Base-by-base conservation (phyloP, 2,888 invertebrate genomes). In the Lithophane leautieri region DNA sequence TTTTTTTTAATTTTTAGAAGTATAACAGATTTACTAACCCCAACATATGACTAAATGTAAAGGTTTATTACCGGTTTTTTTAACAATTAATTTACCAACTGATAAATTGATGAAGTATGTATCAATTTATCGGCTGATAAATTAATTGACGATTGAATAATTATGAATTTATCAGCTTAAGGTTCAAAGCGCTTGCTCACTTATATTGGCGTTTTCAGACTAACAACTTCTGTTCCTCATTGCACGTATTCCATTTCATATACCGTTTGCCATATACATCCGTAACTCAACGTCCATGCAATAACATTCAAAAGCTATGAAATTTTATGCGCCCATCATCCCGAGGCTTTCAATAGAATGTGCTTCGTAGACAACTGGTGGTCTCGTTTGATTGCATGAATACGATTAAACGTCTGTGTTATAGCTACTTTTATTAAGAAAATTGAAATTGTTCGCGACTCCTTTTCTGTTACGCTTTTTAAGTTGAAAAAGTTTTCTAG, bases 281-380 rank as follows among this genome's bases (percentile, higher is more conserved):
- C 40, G 7, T n/a, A 58, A 52, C 50, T 71, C 60, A 52, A 52
- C 63, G 60, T 62, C 14, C 22, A 1, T 22, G 65, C 65, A 58
- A 70, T 84, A 84, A 76, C 75, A 88, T 90, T 89, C 75, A 72
- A 87, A 88, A 81, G 89, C 86, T 58, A 90, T 92, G 80, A 91
- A 89, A 82, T 79, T 90, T 91, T 91, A 91, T 89, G 85, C 70
- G 72, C 42, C 78, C 82, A 88, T 91, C 87, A 89, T 90, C 79
- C 62, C 62, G 42, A 4, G 69, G 66, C 79, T 78, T 79, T 81
- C 73, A 67, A 77, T 77, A 52, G 60, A 76, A 81, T 73, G 76
- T 72, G 84, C 73, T 77, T 67, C 47, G 75, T 73, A 65, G 75
- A 78, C 76, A 84, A 84, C 72, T 73, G 86, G 47, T 69, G 66